A percentile compares a stretch with the other conserved stretches of the same genome.
These are phyloP conservation scores for Nipponia nippon DNA, from an alignment of 2,113 vertebrate species.

Conservation along the genomic window DNA sequence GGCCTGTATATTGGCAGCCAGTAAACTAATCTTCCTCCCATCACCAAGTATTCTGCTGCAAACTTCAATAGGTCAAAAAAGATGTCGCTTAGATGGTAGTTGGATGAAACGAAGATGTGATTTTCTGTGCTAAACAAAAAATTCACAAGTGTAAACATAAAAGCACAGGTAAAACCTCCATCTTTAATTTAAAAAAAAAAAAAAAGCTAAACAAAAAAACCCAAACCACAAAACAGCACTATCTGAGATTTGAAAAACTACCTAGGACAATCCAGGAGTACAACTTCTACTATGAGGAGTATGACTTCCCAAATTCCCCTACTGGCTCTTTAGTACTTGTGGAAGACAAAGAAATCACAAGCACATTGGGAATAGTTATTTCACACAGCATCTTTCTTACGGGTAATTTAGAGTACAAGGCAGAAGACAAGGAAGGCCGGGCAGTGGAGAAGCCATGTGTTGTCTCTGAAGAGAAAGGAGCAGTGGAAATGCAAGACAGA, in stretches of 20 bases:
- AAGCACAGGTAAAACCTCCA: not conserved
- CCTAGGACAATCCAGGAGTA: not conserved
- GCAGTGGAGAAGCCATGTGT: not conserved
- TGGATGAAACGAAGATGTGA: conserved; percentile 87
- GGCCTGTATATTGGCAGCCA: conserved; percentile 94
- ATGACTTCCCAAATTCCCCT: not conserved
- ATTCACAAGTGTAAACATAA: not conserved
- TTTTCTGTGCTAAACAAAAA: conserved; percentile 78
- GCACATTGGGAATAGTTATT: not conserved
- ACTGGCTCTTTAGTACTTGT: not conserved
- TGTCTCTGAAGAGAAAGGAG: not conserved
- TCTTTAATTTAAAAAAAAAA: not conserved
- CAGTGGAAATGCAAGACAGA: not conserved
- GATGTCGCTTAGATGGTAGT: conserved; percentile 94
- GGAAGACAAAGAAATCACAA: not conserved
- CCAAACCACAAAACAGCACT: not conserved
- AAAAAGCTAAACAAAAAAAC: not conserved
- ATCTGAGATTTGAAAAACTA: not conserved
- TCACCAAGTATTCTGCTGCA: conserved; percentile 84
- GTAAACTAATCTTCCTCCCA: conserved; percentile 92
- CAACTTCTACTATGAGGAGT: not conserved
- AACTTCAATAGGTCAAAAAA: conserved; percentile 93
- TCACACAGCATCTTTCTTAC: not conserved
- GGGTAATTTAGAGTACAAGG: not conserved
- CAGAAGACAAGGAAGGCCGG: not conserved